Conservation (phyloP, 2,888 invertebrate genomes). For the Tachystola acroxantha region DNA sequence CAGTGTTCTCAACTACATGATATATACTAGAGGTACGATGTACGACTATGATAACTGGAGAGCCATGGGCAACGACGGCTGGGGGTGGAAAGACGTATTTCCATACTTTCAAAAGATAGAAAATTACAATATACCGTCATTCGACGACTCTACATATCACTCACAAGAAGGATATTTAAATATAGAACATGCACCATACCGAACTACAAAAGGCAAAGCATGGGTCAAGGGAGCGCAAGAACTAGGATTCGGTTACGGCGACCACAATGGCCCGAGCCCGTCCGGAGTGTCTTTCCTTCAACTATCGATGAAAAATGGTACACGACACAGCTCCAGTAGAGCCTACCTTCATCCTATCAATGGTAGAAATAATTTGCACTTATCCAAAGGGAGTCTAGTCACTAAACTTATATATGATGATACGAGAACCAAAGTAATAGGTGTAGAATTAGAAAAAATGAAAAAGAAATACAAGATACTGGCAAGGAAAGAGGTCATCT, state of each 20-base stretch:
- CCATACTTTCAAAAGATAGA: constrained; percentile 89
- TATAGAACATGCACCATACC: constrained; percentile 73
- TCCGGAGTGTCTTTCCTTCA: constrained; percentile 81
- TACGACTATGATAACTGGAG: constrained; percentile 89
- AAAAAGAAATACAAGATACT: constrained; percentile 70
- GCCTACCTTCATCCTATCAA: constrained; percentile 81
- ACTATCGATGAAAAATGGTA: constrained; percentile 81
- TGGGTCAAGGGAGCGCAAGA: constrained; percentile 81
- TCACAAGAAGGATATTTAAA: constrained; percentile 76
- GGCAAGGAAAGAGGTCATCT: constrained; percentile 84
- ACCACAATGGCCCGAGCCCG: constrained; percentile 80
- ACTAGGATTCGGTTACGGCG: constrained; percentile 77
- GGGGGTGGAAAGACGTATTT: constrained; percentile 84
- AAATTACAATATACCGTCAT: constrained; percentile 79
- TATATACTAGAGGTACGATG: constrained; percentile 84
- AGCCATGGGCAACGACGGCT: constrained; percentile 82
- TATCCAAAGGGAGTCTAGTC: constrained; percentile 79
- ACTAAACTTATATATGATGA: constrained; percentile 78
- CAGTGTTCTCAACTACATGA: constrained; percentile 89
- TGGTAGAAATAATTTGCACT: constrained; percentile 79
- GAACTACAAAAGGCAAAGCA: constrained; percentile 67
- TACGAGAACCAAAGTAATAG: constrained; percentile 74
- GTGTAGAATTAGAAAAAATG: constrained; percentile 78
- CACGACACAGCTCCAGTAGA: constrained; percentile 81
- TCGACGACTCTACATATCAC: constrained; percentile 73